phyloP scores from a whole-genome alignment of 1,140 invertebrate genomes.

The Zaprionus tsacasi region DNA sequence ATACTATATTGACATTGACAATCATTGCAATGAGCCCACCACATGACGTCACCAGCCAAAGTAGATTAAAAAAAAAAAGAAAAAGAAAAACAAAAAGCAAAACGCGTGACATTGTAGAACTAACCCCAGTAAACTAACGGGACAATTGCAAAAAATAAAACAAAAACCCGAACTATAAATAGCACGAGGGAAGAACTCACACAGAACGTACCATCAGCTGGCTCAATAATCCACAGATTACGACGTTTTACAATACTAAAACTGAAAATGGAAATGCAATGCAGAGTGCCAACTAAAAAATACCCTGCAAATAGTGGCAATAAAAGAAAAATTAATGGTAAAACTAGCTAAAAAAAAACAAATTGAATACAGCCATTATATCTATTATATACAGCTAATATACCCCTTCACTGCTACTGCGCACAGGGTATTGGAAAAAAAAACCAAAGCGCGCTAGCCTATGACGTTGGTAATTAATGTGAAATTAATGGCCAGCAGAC shows the following conservation, averaged over 20 bases:
- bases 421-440: slow-evolving; percentile 9
- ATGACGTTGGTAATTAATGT: slow-evolving; percentile 53
- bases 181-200: slow-evolving; percentile 10
- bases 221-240: slow-evolving; percentile 46
- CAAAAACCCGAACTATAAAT: slow-evolving; percentile 32
- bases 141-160: slow-evolving; percentile 27
- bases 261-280: not conserved
- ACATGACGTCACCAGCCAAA: slow-evolving; percentile 49
- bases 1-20: slow-evolving; percentile 53
- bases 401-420: not conserved
- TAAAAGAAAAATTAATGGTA: not conserved
- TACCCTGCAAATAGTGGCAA: slow-evolving; percentile 12
- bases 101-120: slow-evolving; percentile 38
- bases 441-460: slow-evolving; percentile 45
- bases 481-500: slow-evolving; percentile 51
- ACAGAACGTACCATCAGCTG: slow-evolving; percentile 35
- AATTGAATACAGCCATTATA: not conserved
- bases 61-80: slow-evolving; percentile 37
- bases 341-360: not conserved
- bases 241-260: slow-evolving; percentile 30
- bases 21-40: slow-evolving; percentile 35
- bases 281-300: not conserved
- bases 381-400: not conserved
- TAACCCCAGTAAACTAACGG: slow-evolving; percentile 24
- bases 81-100: slow-evolving; percentile 15